Percentiles rank a stretch among this genome's conserved stretches.
These are phyloP conservation scores for Iphiclides podalirius DNA, from an alignment of 2,888 invertebrate species.

Conservation along the genomic window DNA sequence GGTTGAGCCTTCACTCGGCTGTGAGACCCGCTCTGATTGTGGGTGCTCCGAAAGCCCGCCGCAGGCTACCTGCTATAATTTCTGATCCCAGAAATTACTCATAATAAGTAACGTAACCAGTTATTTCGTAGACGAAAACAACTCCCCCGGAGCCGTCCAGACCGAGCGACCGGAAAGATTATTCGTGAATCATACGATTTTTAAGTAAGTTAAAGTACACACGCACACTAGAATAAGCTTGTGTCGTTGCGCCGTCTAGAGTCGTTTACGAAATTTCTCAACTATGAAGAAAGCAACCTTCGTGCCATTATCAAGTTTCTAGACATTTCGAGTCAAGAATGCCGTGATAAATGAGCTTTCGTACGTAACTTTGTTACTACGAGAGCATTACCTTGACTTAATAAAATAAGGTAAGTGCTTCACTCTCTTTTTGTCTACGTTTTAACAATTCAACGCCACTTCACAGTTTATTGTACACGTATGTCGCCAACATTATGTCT, in stretches of 20 bases:
- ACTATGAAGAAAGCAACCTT: neutral
- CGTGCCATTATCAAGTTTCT: neutral
- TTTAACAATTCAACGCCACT: slow-evolving; percentile 39
- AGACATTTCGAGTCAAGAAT: no score
- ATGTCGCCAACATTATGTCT: slow-evolving; percentile 51
- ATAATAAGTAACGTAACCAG: slow-evolving; percentile 74
- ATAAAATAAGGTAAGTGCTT: slow-evolving; percentile 19
- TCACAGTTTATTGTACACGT: slow-evolving; percentile 42
- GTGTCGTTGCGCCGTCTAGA: neutral
- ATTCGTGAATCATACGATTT: slow-evolving; percentile 48
- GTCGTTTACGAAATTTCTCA: neutral
- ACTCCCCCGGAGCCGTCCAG: slow-evolving; percentile 46
- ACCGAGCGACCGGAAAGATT: slow-evolving; percentile 45
- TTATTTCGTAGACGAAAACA: slow-evolving; percentile 61
- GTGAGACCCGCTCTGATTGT: slow-evolving; percentile 50
- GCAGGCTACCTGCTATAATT: slow-evolving; percentile 77
- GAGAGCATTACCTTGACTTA: slow-evolving; percentile 1
- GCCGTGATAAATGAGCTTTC: neutral
- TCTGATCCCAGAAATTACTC: slow-evolving; percentile 73
- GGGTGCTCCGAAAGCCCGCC: slow-evolving; percentile 54
- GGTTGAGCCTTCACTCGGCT: slow-evolving; percentile 57
- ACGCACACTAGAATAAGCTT: no score
- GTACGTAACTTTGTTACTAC: neutral
- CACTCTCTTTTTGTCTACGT: slow-evolving; percentile 23
- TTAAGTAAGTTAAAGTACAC: neutral